Conservation (phyloP, 2,113 vertebrate genomes). For the Muntiacus reevesi region DNA sequence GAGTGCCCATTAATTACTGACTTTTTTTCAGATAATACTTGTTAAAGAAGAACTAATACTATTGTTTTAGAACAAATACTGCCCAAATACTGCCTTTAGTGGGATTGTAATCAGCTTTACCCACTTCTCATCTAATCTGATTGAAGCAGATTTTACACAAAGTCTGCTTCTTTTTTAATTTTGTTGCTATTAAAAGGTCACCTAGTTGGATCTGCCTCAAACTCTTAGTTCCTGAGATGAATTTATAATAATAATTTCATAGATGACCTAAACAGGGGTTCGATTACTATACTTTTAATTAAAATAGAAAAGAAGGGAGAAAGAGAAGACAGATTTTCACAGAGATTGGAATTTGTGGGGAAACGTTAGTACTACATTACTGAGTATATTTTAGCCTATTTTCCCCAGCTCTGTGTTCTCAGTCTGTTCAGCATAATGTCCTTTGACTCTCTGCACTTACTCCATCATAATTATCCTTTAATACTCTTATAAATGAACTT, state of each 20-base stretch:
- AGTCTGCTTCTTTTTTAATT: constrained; percentile 84
- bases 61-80: constrained; percentile 85
- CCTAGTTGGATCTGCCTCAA: constrained; percentile 78
- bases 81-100: constrained; percentile 84
- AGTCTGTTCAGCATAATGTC: constrained; percentile 84
- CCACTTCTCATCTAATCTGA: constrained; percentile 88
- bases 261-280: constrained; percentile 18
- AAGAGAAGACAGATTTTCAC: not conserved
- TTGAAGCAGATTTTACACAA: constrained; percentile 89
- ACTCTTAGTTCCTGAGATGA: constrained; percentile 78
- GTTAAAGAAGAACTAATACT: constrained; percentile 84
- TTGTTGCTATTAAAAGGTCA: constrained; percentile 88
- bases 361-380: constrained; percentile 58
- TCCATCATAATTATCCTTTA: constrained; percentile 90
- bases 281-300: constrained; percentile 57
- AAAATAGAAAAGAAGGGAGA: not conserved
- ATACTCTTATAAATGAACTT: constrained; percentile 91
- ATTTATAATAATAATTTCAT: constrained; percentile 59
- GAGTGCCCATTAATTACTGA: constrained; percentile 82
- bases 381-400: constrained; percentile 78
- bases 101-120: constrained; percentile 91
- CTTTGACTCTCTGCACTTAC: constrained; percentile 86
- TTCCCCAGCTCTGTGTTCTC: constrained; percentile 78
- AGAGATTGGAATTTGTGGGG: constrained; percentile 14
- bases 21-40: constrained; percentile 80